phyloP scores from a whole-genome alignment of 2,888 invertebrate genomes.

The Epinotia ramella region DNA sequence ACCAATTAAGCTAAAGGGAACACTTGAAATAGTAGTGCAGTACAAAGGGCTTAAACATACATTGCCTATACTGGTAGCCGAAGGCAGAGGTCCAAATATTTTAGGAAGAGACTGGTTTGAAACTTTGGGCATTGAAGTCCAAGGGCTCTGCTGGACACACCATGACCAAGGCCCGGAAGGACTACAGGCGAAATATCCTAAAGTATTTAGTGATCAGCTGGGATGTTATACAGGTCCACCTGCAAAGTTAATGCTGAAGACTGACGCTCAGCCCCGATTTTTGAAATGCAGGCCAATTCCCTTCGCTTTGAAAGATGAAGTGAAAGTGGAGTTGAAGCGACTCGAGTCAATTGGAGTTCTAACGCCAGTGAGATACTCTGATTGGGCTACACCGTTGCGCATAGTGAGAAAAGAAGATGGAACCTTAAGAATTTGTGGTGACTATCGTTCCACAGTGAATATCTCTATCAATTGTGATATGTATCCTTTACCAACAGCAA shows the following conservation, averaged over 20 bases:
- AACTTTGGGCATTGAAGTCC: not conserved
- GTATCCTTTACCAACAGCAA: slow-evolving; percentile 48
- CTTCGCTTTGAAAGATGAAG: slow-evolving; percentile 31
- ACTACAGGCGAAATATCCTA: not conserved
- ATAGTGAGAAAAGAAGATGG: slow-evolving; percentile 45
- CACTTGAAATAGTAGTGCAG: not conserved
- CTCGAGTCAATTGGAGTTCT: slow-evolving; percentile 34
- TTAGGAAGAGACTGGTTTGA: slow-evolving; percentile 1
- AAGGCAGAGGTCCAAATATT: slow-evolving; percentile 1
- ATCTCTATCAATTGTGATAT: slow-evolving; percentile 40
- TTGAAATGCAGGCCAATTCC: slow-evolving; percentile 3
- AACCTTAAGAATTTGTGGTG: slow-evolving; percentile 45
- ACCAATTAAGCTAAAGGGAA: not conserved
- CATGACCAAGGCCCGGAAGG: not conserved
- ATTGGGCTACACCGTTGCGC: slow-evolving; percentile 45
- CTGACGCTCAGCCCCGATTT: not conserved
- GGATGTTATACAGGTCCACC: not conserved
- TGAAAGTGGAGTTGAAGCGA: slow-evolving; percentile 42
- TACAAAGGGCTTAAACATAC: not conserved
- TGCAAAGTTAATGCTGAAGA: not conserved
- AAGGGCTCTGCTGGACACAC: not conserved
- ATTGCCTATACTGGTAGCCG: not conserved
- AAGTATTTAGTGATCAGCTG: not conserved
- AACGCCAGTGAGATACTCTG: slow-evolving; percentile 44
- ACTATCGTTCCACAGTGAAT: slow-evolving; percentile 49